Percentiles rank a stretch among this genome's conserved stretches.
Evolutionary conservation across 1,140 invertebrate genomes (phyloP).

Genomic region (Leptestheria dahalacensis): DNA sequence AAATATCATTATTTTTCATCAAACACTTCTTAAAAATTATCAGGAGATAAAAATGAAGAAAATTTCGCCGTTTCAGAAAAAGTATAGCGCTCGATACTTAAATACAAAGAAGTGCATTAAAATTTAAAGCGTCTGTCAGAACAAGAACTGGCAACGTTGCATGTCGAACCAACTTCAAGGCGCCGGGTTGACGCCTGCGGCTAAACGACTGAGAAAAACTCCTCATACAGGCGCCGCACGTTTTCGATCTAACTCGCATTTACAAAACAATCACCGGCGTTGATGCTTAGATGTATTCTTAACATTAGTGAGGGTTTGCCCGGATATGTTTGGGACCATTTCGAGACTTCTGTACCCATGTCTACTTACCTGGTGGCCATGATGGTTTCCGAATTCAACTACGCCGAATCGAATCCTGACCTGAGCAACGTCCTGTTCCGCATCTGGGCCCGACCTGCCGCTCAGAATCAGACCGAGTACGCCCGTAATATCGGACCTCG

Average conservation of each 20-base stretch:
- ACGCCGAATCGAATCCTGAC: constrained; percentile 27
- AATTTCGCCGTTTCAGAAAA: background rate
- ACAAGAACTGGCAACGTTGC: too few species aligned
- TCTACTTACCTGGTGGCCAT: constrained; percentile 42
- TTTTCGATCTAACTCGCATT: too few species aligned
- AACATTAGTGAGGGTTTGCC: constrained; percentile 18
- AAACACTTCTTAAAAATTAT: too few species aligned
- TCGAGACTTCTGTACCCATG: constrained; percentile 33
- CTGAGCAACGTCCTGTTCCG: constrained; percentile 26
- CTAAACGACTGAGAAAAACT: too few species aligned
- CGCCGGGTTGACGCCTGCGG: too few species aligned
- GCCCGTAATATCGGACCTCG: constrained; percentile 62
- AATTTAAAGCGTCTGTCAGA: too few species aligned
- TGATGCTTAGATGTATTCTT: background rate
- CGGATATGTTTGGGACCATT: constrained; percentile 29
- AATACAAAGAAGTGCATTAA: too few species aligned
- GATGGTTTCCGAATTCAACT: constrained; percentile 36
- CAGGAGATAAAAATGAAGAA: too few species aligned
- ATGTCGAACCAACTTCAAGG: too few species aligned
- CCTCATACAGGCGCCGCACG: too few species aligned
- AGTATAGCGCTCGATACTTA: too few species aligned
- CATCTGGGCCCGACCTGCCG: constrained; percentile 36
- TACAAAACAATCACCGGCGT: too few species aligned
- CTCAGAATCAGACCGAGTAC: constrained; percentile 56
- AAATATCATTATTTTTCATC: constrained; percentile 2